A percentile compares a stretch with the other conserved stretches of the same genome.
phyloP scores from a whole-genome alignment of 2,113 vertebrate genomes.

The Ceratotherium simum region DNA sequence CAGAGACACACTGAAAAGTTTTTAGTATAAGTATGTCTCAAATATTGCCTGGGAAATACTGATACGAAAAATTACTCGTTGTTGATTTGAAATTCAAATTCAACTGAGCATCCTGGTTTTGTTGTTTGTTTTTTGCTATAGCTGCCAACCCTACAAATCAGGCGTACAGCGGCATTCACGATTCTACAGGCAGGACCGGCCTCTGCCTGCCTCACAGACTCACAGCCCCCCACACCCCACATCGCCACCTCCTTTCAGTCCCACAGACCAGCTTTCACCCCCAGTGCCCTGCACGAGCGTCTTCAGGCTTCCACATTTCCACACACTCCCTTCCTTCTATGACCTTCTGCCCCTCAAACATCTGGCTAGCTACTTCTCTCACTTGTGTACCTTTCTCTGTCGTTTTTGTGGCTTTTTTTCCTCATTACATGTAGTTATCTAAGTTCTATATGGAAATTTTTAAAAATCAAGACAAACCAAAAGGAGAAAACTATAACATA shows the following conservation, averaged over 20 bases:
- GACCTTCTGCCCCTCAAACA: accelerated
- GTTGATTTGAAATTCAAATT: neutral
- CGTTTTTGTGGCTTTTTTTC: neutral
- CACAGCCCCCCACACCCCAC: neutral
- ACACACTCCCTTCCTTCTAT: accelerated
- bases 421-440: neutral
- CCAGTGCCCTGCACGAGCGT: accelerated
- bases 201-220: accelerated
- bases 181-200: too few relatives aligned
- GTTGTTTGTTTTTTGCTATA: neutral
- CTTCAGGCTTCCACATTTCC: neutral
- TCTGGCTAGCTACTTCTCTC: neutral
- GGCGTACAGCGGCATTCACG: neutral
- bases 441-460: neutral
- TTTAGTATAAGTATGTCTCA: neutral
- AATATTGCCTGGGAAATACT: neutral
- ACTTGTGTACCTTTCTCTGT: neutral
- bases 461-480: neutral
- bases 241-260: accelerated
- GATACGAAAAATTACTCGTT: neutral
- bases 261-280: neutral
- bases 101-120: neutral
- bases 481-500: neutral
- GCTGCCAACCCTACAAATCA: neutral
- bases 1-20: neutral